Evolutionary conservation across 2,113 vertebrate species (phyloP).

Genomic region (Macrotis lagotis): DNA sequence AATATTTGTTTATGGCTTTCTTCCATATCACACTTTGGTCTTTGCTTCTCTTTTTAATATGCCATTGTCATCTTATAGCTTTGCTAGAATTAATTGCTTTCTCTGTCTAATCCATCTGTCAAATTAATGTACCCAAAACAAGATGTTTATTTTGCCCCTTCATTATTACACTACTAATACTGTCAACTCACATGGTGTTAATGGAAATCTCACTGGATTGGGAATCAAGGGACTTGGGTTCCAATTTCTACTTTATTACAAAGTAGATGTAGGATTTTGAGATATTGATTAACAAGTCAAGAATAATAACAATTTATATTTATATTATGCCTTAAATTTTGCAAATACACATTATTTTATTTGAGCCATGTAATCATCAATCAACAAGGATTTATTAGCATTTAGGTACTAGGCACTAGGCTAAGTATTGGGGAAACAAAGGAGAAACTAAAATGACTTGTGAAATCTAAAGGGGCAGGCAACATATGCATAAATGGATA

Average conservation of each 20-base stretch:
- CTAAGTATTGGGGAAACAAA: background rate
- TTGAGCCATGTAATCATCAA: background rate
- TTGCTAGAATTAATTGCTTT: background rate
- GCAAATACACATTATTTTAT: background rate
- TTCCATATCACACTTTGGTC: background rate
- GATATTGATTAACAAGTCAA: background rate
- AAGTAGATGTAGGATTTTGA: background rate
- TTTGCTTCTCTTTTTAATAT: background rate
- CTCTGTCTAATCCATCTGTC: constrained; percentile 2
- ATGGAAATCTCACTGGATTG: background rate
- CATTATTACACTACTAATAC: background rate
- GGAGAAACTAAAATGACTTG: background rate
- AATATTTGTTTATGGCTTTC: background rate
- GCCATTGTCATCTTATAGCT: background rate
- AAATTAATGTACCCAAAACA: background rate
- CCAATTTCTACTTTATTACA: background rate
- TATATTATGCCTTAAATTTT: background rate
- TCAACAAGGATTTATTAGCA: background rate
- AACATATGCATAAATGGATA: background rate
- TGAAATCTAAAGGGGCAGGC: no score
- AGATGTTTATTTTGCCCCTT: background rate
- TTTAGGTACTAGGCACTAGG: background rate
- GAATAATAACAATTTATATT: background rate
- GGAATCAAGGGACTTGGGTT: background rate
- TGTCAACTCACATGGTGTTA: background rate